Evolutionary conservation across 2,888 invertebrate genomes (phyloP), one percentile per base, ranked within the genome.

Genomic region (Melolontha melolontha): DNA sequence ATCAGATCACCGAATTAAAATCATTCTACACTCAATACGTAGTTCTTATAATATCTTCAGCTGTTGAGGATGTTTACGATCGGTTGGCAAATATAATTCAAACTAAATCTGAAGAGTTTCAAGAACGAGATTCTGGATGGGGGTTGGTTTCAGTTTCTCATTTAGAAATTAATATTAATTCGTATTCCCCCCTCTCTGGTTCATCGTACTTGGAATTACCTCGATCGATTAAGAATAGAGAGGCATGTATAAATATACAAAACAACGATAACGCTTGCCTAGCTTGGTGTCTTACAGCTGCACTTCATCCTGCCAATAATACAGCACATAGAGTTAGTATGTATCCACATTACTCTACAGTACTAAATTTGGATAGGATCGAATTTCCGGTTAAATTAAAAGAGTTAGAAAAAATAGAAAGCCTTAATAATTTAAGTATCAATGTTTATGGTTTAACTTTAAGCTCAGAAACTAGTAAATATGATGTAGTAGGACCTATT

Each of bases 221-320:
- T 1, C 8, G 49, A 16, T 6, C 34, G 10, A 69, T 74, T 4
- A 14, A 52, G 42, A 67, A 40, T 2, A 73, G 69, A 42, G 66
- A 54, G 22, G 72, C 73, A 10, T 50, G 64, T 12, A 65, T 72
- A 39, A 75, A 74, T 67, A 68, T 75, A 0, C 34, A 71, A 51
- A 75, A 73, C 62, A 10, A 68, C 8, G 73, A 74, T 62, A 42
- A 69, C 34, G 55, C 59, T 2, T 74, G 74, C 59, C 73, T 75
- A 49, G 66, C 62, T 8, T 73, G 73, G 73, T 22, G 4, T 22
- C 4, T 22, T 22, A 2, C 22, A 22, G 22, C 22, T 22, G 1
- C 4, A 22, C 22, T 2, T 4, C 22, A 1, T 22, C 22, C 4
- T 2, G 22, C 1, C 22, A 22, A 22, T 2, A 4, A 22, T 22